These are phyloP conservation scores for Hafferia zeledoni DNA, from an alignment of 2,797 vertebrate species.

Conservation along the genomic window DNA sequence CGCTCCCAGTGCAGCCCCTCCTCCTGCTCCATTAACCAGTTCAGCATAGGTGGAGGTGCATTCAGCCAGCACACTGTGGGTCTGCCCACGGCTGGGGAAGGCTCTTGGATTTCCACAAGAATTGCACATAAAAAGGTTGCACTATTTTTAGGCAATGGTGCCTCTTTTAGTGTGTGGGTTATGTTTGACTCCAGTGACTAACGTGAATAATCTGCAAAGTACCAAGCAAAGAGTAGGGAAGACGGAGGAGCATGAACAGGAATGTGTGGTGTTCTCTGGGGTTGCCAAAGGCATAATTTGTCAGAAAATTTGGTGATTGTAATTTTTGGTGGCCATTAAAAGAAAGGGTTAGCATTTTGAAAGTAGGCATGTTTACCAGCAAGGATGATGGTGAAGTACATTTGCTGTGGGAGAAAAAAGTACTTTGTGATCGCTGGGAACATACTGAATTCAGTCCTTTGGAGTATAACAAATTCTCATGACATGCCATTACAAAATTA, in stretches of 20 bases:
- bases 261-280: neutral
- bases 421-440: neutral
- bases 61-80: neutral
- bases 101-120: neutral
- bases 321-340: neutral
- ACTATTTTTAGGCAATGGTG: neutral
- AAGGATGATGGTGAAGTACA: neutral
- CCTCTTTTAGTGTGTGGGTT: neutral
- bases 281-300: neutral
- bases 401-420: neutral
- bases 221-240: neutral
- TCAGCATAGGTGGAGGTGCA: neutral
- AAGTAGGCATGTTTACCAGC: neutral
- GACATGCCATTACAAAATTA: neutral
- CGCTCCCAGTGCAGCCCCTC: accelerated
- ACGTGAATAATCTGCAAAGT: neutral
- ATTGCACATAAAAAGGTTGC: neutral
- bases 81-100: neutral
- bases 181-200: neutral
- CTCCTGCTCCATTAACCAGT: neutral
- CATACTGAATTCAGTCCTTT: neutral
- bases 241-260: neutral
- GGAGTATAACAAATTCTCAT: neutral
- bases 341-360: neutral
- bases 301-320: neutral